phyloP scores from a whole-genome alignment of 2,797 vertebrate species.

The Mormyrus hasselquistii region DNA sequence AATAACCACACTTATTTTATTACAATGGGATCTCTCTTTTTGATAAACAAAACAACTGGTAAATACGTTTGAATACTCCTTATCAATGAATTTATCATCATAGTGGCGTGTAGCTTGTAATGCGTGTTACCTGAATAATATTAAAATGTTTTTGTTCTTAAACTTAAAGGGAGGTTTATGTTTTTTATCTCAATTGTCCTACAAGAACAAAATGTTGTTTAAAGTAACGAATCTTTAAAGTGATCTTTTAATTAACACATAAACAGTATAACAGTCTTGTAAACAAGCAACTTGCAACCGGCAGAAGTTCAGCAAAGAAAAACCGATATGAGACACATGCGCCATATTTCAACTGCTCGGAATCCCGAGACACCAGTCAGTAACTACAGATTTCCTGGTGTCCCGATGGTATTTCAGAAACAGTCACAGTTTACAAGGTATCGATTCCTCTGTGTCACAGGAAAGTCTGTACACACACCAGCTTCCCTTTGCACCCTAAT shows the following conservation, averaged over 20 bases:
- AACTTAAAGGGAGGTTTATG: not conserved
- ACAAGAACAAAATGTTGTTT: not conserved
- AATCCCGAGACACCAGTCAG: not conserved
- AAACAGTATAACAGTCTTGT: not conserved
- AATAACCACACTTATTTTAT: not conserved
- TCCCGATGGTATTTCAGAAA: not conserved
- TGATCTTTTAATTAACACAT: not conserved
- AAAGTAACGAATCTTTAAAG: not conserved
- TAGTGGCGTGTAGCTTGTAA: not conserved
- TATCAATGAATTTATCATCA: not conserved
- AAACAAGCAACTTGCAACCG: not conserved
- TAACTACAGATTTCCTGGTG: conserved; percentile 10
- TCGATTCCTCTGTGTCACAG: not conserved
- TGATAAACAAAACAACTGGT: not conserved
- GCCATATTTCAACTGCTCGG: not conserved
- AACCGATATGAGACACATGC: not conserved
- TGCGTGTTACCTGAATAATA: not conserved
- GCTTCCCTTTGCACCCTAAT: not conserved
- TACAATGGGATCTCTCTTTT: not conserved
- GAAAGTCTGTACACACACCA: not conserved
- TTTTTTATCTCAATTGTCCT: too few relatives aligned
- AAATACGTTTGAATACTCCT: not conserved
- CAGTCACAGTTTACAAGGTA: not conserved
- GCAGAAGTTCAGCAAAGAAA: conserved; percentile 3
- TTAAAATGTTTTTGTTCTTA: not conserved